Evolutionary conservation across 2,797 vertebrate genomes (phyloP).

Genomic region (Paguma larvata): DNA sequence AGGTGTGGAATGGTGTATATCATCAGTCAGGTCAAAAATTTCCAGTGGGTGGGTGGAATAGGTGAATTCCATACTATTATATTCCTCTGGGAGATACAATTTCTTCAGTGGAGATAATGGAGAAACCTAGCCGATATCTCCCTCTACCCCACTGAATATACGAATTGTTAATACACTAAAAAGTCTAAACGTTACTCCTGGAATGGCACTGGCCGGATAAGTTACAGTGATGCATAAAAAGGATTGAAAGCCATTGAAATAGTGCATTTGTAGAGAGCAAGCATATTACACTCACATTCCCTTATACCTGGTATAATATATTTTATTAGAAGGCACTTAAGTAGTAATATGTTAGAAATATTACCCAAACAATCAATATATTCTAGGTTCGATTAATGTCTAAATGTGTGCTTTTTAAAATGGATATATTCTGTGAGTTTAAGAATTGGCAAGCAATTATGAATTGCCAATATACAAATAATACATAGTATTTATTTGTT

Average conservation of each 20-base stretch:
- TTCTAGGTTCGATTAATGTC: background rate
- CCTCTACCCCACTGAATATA: background rate
- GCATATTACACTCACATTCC: background rate
- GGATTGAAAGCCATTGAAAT: background rate
- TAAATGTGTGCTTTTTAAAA: background rate
- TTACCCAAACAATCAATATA: background rate
- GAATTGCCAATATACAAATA: background rate
- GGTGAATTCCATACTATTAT: background rate
- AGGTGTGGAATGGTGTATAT: background rate
- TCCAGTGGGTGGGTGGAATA: background rate
- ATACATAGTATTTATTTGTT: background rate
- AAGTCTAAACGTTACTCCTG: background rate
- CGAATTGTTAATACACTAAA: background rate
- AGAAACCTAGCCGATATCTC: background rate
- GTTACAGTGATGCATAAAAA: background rate
- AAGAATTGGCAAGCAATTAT: background rate
- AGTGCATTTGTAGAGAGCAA: background rate
- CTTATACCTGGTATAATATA: background rate
- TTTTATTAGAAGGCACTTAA: conserved; percentile 5
- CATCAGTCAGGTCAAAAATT: background rate
- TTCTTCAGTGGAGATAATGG: background rate
- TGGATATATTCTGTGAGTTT: background rate
- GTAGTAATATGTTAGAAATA: conserved; percentile 8
- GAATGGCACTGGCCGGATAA: background rate
- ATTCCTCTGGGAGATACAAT: background rate